phyloP scores from a whole-genome alignment of 2,797 vertebrate genomes.

The Tamandua tetradactyla region DNA sequence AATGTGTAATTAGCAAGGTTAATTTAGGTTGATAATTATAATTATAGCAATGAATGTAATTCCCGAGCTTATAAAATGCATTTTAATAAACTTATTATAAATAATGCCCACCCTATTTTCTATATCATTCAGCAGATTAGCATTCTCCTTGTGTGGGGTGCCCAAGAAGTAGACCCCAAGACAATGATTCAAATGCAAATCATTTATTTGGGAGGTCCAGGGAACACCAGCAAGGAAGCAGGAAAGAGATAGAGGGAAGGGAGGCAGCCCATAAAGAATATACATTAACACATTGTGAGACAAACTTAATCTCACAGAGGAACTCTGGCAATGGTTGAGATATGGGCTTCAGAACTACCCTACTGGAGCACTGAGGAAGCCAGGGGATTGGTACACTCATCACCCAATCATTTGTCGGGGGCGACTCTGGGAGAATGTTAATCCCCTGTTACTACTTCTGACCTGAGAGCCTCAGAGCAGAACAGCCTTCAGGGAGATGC shows the following conservation, averaged over 20 bases:
- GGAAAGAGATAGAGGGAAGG: neutral
- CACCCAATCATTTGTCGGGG: neutral
- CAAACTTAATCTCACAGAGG: neutral
- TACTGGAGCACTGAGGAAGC: fast-evolving
- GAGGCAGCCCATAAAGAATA: neutral
- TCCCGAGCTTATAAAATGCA: neutral
- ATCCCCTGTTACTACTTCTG: neutral
- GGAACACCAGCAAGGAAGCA: neutral
- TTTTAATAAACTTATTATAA: conserved; percentile 16
- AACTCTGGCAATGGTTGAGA: neutral
- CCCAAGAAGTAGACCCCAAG: neutral
- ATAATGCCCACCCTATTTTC: neutral
- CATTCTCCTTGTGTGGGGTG: neutral
- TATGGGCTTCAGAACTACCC: neutral
- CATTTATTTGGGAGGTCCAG: neutral
- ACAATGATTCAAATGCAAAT: neutral
- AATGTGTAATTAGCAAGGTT: conserved; percentile 32
- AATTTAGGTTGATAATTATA: neutral
- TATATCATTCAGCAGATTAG: neutral
- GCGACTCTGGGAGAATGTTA: neutral
- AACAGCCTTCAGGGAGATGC: neutral
- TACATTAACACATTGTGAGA: neutral
- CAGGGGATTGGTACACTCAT: neutral
- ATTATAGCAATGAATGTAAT: conserved; percentile 12
- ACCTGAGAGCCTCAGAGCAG: neutral